Evolutionary conservation across 2,113 vertebrate genomes (phyloP).

Genomic region (Catharus minimus): DNA sequence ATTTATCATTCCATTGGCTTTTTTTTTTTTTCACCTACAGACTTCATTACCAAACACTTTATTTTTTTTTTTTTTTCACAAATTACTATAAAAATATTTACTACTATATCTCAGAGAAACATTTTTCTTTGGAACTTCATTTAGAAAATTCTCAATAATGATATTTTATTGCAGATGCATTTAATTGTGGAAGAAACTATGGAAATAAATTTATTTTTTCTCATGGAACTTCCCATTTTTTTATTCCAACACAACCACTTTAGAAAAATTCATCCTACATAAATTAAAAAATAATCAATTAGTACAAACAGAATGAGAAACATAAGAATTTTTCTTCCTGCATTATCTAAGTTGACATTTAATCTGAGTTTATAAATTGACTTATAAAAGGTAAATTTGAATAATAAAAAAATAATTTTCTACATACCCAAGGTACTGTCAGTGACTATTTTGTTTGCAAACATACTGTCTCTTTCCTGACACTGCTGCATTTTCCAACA

Average conservation of each 20-base stretch:
- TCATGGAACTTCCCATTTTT: not conserved
- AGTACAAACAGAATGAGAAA: not conserved
- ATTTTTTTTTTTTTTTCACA: not conserved
- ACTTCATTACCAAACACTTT: not conserved
- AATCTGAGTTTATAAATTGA: not conserved
- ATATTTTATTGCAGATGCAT: not conserved
- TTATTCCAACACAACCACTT: not conserved
- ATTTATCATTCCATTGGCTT: not conserved
- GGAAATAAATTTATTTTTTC: not conserved
- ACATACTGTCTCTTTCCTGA: not conserved
- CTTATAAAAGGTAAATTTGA: not conserved
- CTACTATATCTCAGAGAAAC: rapidly evolving
- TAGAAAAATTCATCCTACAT: not conserved
- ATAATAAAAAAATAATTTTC: not conserved
- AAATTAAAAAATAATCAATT: not conserved
- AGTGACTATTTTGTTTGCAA: not conserved
- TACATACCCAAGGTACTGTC: not conserved
- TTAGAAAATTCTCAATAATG: not conserved
- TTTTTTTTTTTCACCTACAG: not conserved
- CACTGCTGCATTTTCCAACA: not conserved
- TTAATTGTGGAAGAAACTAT: not conserved
- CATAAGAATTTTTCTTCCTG: not conserved
- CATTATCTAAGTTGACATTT: not conserved
- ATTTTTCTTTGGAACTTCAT: not conserved
- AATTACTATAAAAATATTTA: not conserved